Evolutionary conservation across 2,113 vertebrate species (phyloP), one percentile per base, ranked within the genome.

Genomic region (Pachycephala philippinensis): DNA sequence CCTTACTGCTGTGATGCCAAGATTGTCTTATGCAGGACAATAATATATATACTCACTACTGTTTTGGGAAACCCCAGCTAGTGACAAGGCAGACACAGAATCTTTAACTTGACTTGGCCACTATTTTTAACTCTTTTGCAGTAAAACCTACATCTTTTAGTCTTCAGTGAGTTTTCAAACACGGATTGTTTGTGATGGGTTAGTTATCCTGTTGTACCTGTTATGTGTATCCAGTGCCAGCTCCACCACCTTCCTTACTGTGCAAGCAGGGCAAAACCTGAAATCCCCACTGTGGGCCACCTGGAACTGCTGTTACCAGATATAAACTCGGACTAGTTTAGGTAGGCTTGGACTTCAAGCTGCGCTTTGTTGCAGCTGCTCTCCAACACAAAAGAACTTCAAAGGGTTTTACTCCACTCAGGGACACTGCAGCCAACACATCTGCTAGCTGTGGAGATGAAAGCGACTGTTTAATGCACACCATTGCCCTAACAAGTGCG

Each of bases 371-470:
- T 88, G 65, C 82, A 96, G 63, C 82, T 86, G 82, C 59, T 81
- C 50, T 91, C 70, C 82, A 77, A 63, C 63, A 88, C 19, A 59
- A 53, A 91, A 63, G 22, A 87, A 74, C 71, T 94, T 90, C 65
- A 90, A 77, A 93, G 59, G 33, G 27, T 45, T 96, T 95, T 86
- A 78, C 60, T 96, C 71, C 52, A 45, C 31, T 30, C 0, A 0
- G 59, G 50, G 54, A 70, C 79, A 66, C 22, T 54, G 66, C 39
- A 95, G 92, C 92, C 82, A 94, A 85, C 78, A 74, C 79, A 91
- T 85, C 91, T 96, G 95, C 85, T 84, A n/a, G 54, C 52, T 84
- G 59, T 56, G 63, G 76, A 90, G 90, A 92, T 83, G 60, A 95
- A 95, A 93, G 81, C 0, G 1, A 77, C 52, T 30, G 54, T 74